Evolutionary conservation across 2,888 invertebrate species (phyloP).

Genomic region (Caradrina clavipalpis): DNA sequence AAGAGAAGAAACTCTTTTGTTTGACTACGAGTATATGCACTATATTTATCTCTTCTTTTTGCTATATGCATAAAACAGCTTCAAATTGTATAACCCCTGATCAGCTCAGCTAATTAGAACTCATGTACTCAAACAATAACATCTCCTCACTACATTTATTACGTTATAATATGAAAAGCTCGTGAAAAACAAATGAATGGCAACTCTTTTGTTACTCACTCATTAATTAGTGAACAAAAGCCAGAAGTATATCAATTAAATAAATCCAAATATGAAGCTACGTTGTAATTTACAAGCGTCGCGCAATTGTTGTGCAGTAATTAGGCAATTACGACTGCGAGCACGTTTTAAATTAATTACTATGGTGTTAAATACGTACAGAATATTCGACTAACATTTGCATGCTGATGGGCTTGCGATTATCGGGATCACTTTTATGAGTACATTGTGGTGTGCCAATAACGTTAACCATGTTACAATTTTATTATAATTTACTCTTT

Average conservation of each 20-base stretch:
- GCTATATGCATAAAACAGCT: neutral
- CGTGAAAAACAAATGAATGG: neutral
- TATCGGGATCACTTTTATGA: conserved; percentile 47
- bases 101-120: neutral
- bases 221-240: conserved; percentile 43
- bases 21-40: too few relatives aligned
- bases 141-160: neutral
- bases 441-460: conserved; percentile 27
- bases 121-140: neutral
- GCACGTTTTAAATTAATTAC: conserved; percentile 61
- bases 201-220: conserved; percentile 7
- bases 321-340: conserved; percentile 56
- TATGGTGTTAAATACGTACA: conserved; percentile 56
- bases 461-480: neutral
- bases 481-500: conserved; percentile 21
- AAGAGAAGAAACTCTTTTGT: too few relatives aligned
- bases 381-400: conserved; percentile 61
- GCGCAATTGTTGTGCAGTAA: conserved; percentile 58
- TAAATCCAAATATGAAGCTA: conserved; percentile 54
- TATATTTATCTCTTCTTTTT: too few relatives aligned
- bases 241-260: conserved; percentile 53
- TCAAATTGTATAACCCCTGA: neutral
- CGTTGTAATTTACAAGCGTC: conserved; percentile 35
- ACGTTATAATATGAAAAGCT: neutral
- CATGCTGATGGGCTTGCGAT: conserved; percentile 56